Percentiles rank a stretch among this genome's conserved stretches.
Evolutionary conservation across 2,888 invertebrate species (phyloP).

Genomic region (Cephus pygmeus): DNA sequence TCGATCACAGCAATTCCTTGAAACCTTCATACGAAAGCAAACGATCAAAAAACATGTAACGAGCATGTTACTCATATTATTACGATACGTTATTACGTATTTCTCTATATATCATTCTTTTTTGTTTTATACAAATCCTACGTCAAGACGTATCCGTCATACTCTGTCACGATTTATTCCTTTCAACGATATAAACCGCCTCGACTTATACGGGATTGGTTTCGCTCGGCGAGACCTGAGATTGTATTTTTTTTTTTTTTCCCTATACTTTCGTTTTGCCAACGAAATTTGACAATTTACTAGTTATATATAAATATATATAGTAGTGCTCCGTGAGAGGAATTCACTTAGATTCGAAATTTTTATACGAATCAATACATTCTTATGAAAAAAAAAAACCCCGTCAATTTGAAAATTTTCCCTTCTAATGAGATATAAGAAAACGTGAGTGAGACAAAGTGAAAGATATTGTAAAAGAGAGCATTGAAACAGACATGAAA

Average conservation of each 20-base stretch:
- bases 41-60: not conserved
- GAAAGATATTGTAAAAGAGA: not conserved
- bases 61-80: not conserved
- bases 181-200: not conserved
- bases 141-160: not conserved
- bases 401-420: not conserved
- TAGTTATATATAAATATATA: not conserved
- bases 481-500: not conserved
- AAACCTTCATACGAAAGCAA: not conserved
- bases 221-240: not conserved
- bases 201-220: not conserved
- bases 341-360: not conserved
- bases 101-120: not conserved
- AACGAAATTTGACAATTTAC: not conserved
- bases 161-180: not conserved
- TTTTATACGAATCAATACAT: not conserved
- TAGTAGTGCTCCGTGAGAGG: not conserved
- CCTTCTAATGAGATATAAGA: not conserved
- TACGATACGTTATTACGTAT: not conserved
- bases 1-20: constrained; percentile 10
- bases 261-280: not conserved
- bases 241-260: not conserved
- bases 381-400: not conserved
- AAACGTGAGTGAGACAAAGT: not conserved
- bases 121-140: not conserved